phyloP scores from a whole-genome alignment of 2,888 invertebrate genomes.

The Coelogynopora nodosa region DNA sequence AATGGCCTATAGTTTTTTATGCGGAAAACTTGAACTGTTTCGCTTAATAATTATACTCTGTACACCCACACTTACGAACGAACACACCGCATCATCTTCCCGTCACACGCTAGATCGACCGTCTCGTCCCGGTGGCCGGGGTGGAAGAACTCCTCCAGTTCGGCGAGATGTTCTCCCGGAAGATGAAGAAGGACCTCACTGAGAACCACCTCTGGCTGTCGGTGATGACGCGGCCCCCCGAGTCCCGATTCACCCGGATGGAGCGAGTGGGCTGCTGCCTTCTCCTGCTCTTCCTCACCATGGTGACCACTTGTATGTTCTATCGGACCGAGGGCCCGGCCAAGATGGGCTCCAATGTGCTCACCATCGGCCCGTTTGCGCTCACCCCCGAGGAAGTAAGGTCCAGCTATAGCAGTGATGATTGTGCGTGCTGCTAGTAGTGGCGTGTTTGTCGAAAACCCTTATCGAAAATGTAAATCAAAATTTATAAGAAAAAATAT shows the following conservation, averaged over 20 bases:
- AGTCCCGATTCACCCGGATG: slow-evolving; percentile 62
- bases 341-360: slow-evolving; percentile 51
- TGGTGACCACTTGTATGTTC: slow-evolving; percentile 65
- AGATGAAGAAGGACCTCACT: slow-evolving; percentile 60
- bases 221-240: slow-evolving; percentile 63
- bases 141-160: slow-evolving; percentile 62
- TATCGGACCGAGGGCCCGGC: slow-evolving; percentile 57
- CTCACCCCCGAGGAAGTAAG: slow-evolving; percentile 62
- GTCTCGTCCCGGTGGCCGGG: slow-evolving; percentile 63
- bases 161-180: slow-evolving; percentile 61
- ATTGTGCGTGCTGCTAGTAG: no score
- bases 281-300: slow-evolving; percentile 63
- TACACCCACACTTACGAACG: neutral
- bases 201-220: slow-evolving; percentile 66
- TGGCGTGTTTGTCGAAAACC: no score
- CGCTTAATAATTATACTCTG: neutral
- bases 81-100: no score
- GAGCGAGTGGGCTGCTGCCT: slow-evolving; percentile 64
- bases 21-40: no score
- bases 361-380: slow-evolving; percentile 63
- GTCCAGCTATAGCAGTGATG: no score
- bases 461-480: no score
- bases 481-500: no score
- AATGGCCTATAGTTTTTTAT: no score
- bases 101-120: slow-evolving; percentile 64